These are phyloP conservation scores for Pseudomyrmex sp. DNA, from an alignment of 1,140 invertebrate genomes.

Conservation along the genomic window DNA sequence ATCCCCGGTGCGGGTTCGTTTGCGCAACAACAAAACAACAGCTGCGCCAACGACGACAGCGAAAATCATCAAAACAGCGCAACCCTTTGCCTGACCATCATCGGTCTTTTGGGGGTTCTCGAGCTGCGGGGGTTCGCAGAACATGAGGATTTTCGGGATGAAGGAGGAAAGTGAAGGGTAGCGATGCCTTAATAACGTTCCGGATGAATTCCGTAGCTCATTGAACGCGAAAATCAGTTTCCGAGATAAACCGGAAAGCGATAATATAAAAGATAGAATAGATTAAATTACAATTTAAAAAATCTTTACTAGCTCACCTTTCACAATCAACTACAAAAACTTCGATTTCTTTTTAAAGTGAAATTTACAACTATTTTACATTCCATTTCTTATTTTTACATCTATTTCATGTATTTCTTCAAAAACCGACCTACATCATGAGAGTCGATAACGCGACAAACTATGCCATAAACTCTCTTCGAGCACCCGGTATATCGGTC, in stretches of 20 bases:
- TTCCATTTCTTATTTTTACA: too few species aligned
- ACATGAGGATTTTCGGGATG: conserved; percentile 37
- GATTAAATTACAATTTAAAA: too few species aligned
- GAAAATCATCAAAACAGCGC: conserved; percentile 78
- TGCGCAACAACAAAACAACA: conserved; percentile 84
- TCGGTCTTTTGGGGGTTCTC: conserved; percentile 23
- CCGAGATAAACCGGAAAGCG: not conserved
- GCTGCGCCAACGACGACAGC: conserved; percentile 76
- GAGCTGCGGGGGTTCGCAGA: not conserved
- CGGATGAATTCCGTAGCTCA: not conserved
- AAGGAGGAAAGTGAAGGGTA: not conserved
- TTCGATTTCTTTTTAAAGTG: too few species aligned
- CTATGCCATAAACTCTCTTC: conserved; percentile 22
- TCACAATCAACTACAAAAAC: too few species aligned
- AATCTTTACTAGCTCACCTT: too few species aligned
- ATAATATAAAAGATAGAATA: too few species aligned
- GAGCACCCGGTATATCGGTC: conserved; percentile 70
- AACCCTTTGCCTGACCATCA: conserved; percentile 74
- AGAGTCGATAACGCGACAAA: conserved; percentile 3
- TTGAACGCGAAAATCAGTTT: not conserved
- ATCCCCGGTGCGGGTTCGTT: conserved; percentile 74
- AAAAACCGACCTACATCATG: conserved; percentile 16
- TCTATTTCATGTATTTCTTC: too few species aligned
- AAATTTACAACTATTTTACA: too few species aligned
- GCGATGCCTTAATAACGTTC: not conserved